These are phyloP conservation scores for Noctua pronuba DNA, from an alignment of 2,888 invertebrate species.

Conservation along the genomic window DNA sequence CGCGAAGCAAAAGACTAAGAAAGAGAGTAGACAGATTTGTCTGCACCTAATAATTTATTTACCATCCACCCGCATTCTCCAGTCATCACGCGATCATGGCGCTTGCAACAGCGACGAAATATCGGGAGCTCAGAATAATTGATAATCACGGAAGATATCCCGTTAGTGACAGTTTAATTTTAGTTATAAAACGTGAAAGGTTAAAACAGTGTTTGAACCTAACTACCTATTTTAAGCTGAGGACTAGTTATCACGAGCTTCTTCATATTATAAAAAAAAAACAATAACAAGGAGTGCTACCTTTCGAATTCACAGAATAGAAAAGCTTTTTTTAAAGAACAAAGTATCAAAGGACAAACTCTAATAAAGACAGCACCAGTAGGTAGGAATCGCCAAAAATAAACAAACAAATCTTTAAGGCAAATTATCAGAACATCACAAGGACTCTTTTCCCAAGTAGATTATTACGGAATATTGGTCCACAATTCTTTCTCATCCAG, in stretches of 20 bases:
- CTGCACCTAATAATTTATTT: too few species aligned
- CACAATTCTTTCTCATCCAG: too few species aligned
- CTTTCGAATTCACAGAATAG: not conserved
- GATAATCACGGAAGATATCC: too few species aligned
- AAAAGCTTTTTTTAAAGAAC: not conserved
- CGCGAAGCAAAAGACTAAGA: too few species aligned
- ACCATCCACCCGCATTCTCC: too few species aligned
- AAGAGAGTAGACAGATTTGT: too few species aligned
- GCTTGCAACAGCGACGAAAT: too few species aligned
- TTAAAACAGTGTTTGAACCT: not conserved
- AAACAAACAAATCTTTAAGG: not conserved
- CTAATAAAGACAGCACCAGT: not conserved
- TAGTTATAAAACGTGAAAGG: too few species aligned
- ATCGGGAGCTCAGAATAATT: too few species aligned
- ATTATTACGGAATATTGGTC: not conserved
- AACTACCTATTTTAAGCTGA: conserved; percentile 22
- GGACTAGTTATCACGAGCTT: too few species aligned
- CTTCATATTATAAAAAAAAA: not conserved
- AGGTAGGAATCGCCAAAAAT: not conserved
- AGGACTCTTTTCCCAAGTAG: not conserved
- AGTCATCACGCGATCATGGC: too few species aligned
- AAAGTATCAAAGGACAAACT: not conserved
- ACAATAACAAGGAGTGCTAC: conserved; percentile 1
- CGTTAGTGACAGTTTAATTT: too few species aligned
- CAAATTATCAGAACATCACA: not conserved